These are phyloP conservation scores for Leucopternis melanops DNA, from an alignment of 2,113 vertebrate species.

Conservation along the genomic window DNA sequence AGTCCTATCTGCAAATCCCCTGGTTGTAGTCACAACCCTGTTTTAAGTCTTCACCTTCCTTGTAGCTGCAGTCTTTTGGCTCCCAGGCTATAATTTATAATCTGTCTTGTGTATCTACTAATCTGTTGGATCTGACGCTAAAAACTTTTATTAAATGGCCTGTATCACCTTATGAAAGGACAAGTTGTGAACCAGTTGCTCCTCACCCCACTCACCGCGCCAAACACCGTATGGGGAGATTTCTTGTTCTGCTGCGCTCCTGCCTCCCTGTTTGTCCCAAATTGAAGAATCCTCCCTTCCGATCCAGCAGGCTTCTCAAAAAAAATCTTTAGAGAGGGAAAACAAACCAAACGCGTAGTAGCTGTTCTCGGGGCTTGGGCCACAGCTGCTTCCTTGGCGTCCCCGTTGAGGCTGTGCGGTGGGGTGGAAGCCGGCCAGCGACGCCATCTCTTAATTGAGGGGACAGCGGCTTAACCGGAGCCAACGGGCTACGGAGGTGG, in stretches of 20 bases:
- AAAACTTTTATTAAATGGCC: rapidly evolving
- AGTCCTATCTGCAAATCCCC: background rate
- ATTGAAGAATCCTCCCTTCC: background rate
- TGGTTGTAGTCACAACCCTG: background rate
- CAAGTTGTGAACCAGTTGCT: background rate
- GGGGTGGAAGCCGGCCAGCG: background rate
- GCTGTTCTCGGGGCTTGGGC: background rate
- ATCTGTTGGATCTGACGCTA: background rate
- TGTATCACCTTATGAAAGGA: background rate
- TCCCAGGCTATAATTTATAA: background rate
- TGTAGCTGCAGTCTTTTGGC: rapidly evolving
- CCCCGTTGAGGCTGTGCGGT: rapidly evolving
- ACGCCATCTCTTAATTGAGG: background rate
- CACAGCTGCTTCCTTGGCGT: rapidly evolving
- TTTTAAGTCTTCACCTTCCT: background rate
- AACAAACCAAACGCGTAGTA: rapidly evolving
- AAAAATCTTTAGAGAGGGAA: background rate
- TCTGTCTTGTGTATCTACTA: rapidly evolving
- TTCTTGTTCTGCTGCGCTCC: background rate
- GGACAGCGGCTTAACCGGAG: background rate
- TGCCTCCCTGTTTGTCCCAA: background rate
- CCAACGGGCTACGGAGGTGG: background rate
- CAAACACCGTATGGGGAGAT: background rate
- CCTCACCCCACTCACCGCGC: background rate
- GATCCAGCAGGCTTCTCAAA: background rate